Conservation (phyloP, 2,888 invertebrate genomes). For the Neria commutata region DNA sequence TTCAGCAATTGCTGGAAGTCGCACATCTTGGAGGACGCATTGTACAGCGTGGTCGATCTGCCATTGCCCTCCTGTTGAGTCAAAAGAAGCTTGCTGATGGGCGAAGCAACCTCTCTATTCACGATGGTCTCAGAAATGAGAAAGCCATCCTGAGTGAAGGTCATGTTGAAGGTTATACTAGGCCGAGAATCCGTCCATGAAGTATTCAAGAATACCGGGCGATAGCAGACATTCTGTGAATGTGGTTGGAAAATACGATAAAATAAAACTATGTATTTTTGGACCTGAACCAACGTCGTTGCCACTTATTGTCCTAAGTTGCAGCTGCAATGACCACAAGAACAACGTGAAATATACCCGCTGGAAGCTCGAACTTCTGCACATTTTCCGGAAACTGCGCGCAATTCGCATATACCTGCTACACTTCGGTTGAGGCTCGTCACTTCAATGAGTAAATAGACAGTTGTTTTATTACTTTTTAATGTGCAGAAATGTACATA, state of each 20-base stretch:
- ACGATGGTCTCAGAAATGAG: constrained; percentile 41
- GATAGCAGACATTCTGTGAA: constrained; percentile 38
- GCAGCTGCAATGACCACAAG: constrained; percentile 9
- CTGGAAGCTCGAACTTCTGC: too few species aligned
- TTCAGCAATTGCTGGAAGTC: constrained; percentile 35
- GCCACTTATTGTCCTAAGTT: constrained; percentile 11
- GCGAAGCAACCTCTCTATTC: constrained; percentile 33
- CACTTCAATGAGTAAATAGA: too few species aligned
- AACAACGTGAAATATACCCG: too few species aligned
- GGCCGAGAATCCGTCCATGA: constrained; percentile 46
- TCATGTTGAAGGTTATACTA: constrained; percentile 43
- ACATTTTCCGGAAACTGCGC: too few species aligned
- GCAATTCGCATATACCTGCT: too few species aligned
- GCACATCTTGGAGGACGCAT: constrained; percentile 42
- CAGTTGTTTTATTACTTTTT: too few species aligned
- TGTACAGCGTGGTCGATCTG: constrained; percentile 37
- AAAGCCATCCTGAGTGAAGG: constrained; percentile 37
- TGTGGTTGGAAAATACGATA: background rate
- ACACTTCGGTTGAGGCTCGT: too few species aligned
- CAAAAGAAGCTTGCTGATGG: constrained; percentile 33
- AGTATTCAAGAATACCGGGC: constrained; percentile 28
- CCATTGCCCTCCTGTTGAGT: constrained; percentile 28
- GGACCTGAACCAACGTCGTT: constrained; percentile 26
- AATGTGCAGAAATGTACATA: too few species aligned
- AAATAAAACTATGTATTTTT: constrained; percentile 9